Evolutionary conservation across 1,140 invertebrate genomes (phyloP).

Genomic region (Ceratina calcarata): DNA sequence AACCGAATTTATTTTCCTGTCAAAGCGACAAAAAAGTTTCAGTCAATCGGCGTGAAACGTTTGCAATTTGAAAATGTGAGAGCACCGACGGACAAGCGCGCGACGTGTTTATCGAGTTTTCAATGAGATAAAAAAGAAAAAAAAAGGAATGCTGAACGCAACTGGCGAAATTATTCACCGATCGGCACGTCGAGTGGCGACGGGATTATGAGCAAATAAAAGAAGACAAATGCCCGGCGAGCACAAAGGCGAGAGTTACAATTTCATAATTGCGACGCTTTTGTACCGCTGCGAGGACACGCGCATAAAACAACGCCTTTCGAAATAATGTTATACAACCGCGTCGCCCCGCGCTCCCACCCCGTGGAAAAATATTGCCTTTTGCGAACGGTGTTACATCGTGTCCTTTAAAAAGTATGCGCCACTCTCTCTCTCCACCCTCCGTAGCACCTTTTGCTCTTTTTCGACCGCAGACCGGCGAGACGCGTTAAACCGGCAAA

Average conservation of each 20-base stretch:
- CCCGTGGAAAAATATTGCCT: constrained; percentile 29
- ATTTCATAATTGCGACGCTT: constrained; percentile 45
- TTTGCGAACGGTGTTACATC: constrained; percentile 3
- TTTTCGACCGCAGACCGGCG: background rate
- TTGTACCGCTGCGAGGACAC: background rate
- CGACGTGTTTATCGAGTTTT: too few relatives aligned
- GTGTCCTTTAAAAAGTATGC: background rate
- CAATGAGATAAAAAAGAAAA: too few relatives aligned
- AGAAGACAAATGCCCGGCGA: background rate
- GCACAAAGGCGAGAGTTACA: background rate
- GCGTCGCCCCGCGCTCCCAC: background rate
- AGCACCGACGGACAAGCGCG: too few relatives aligned
- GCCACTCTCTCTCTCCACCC: background rate
- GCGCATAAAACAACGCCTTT: constrained; percentile 30
- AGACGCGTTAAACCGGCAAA: constrained; percentile 7
- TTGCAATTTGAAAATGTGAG: too few relatives aligned
- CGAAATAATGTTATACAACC: constrained; percentile 30
- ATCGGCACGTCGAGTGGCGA: background rate
- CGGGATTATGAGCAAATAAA: background rate
- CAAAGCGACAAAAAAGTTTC: too few relatives aligned
- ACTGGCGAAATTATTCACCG: background rate
- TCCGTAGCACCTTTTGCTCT: too few relatives aligned
- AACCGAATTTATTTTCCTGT: too few relatives aligned
- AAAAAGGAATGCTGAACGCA: too few relatives aligned
- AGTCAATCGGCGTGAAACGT: too few relatives aligned